These are phyloP conservation scores for Trissolcus japonicus DNA, from an alignment of 2,888 invertebrate genomes.

Conservation along the genomic window DNA sequence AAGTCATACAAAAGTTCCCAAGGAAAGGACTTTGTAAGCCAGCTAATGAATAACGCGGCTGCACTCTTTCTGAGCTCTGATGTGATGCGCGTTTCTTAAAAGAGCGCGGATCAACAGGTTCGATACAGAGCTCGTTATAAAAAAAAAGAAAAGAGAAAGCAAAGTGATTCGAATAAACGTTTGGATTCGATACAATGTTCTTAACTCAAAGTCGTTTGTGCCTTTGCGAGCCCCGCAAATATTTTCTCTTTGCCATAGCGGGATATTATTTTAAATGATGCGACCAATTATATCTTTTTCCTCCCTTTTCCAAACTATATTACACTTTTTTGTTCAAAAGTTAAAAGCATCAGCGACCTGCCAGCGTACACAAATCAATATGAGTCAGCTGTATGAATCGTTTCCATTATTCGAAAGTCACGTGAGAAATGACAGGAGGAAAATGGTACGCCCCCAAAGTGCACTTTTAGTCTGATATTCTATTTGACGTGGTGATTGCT, in stretches of 20 bases:
- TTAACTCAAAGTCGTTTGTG: not conserved
- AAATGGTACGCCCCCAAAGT: constrained; percentile 20
- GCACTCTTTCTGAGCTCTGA: not conserved
- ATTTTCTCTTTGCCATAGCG: no score
- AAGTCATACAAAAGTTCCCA: constrained; percentile 51
- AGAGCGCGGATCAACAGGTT: constrained; percentile 53
- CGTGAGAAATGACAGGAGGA: constrained; percentile 31
- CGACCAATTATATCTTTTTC: not conserved
- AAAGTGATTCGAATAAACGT: constrained; percentile 32
- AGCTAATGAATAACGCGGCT: constrained; percentile 53
- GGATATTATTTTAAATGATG: no score
- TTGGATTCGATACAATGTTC: constrained; percentile 1
- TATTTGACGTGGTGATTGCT: constrained; percentile 33
- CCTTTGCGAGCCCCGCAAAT: no score
- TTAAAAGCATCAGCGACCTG: constrained; percentile 11
- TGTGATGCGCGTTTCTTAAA: constrained; percentile 29
- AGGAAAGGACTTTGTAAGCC: constrained; percentile 43
- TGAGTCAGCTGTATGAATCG: constrained; percentile 32
- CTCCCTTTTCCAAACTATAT: not conserved
- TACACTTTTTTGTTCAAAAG: not conserved
- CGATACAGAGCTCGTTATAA: constrained; percentile 30
- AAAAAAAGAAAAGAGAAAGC: not conserved
- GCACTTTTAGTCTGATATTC: constrained; percentile 27
- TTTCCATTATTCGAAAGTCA: constrained; percentile 48
- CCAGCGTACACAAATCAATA: constrained; percentile 16